These are phyloP conservation scores for Hydrotaea cyrtoneurina DNA, from an alignment of 2,888 invertebrate species.

Conservation along the genomic window DNA sequence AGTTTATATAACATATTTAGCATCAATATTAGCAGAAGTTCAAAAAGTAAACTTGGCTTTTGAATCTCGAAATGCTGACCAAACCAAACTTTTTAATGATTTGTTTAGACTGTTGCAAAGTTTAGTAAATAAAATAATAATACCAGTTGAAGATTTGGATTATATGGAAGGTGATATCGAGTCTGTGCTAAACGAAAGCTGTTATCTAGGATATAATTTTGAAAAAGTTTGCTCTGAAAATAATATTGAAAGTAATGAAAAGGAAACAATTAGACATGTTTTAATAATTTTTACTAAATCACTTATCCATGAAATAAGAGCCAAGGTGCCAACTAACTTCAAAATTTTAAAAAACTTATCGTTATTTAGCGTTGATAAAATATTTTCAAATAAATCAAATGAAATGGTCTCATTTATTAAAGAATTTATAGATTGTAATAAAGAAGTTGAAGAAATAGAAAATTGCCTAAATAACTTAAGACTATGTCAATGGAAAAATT, in stretches of 20 bases:
- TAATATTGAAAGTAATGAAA: conserved; percentile 3
- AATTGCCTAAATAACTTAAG: conserved; percentile 35
- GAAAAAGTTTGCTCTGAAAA: conserved; percentile 25
- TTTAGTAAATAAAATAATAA: conserved; percentile 14
- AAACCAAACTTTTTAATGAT: neutral
- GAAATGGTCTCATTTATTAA: neutral
- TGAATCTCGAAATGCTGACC: conserved; percentile 1
- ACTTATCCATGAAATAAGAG: conserved; percentile 21
- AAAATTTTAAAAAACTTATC: conserved; percentile 22
- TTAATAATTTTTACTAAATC: neutral
- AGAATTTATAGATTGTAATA: conserved; percentile 13
- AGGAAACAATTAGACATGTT: neutral
- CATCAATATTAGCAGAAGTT: conserved; percentile 22
- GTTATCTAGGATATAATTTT: conserved; percentile 34
- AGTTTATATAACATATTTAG: conserved; percentile 34
- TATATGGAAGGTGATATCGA: conserved; percentile 39
- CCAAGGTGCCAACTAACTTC: conserved; percentile 7
- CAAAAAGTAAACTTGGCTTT: conserved; percentile 31
- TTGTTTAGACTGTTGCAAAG: conserved; percentile 13
- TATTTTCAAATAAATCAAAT: neutral
- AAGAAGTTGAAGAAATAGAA: conserved; percentile 3
- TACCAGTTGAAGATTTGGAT: conserved; percentile 8
- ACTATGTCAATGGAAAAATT: conserved; percentile 10
- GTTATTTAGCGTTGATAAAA: conserved; percentile 22
- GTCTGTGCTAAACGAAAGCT: neutral